phyloP scores from a whole-genome alignment of 1,140 invertebrate species.

The Melanaphis sacchari region DNA sequence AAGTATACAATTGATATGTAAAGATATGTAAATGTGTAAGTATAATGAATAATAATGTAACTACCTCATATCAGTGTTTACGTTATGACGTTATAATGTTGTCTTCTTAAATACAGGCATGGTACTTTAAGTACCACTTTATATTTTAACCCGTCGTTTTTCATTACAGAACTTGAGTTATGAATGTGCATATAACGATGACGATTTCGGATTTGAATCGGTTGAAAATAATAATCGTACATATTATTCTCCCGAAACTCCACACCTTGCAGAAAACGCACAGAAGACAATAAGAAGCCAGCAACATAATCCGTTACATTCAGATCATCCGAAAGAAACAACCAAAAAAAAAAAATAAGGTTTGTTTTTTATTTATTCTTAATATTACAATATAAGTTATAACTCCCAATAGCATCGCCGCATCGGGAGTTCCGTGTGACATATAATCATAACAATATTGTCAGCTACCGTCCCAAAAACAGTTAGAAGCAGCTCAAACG shows the following conservation, averaged over 20 bases:
- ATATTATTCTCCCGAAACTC: background rate
- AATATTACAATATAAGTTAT: background rate
- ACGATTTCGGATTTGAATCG: background rate
- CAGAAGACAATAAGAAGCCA: background rate
- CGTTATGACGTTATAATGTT: background rate
- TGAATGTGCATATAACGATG: conserved; percentile 12
- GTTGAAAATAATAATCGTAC: conserved; percentile 26
- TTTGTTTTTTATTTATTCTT: background rate
- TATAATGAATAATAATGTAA: background rate
- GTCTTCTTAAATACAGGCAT: background rate
- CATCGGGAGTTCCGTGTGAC: background rate
- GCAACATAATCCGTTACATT: background rate
- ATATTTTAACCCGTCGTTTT: background rate
- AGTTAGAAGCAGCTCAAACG: background rate
- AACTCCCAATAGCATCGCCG: background rate
- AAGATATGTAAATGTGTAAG: background rate
- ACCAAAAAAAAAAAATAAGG: background rate
- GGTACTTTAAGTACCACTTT: background rate
- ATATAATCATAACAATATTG: no score
- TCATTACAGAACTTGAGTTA: conserved; percentile 17
- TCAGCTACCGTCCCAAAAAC: background rate
- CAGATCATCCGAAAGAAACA: background rate
- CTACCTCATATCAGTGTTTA: background rate
- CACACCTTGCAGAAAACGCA: background rate
- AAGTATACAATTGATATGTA: no score